Evolutionary conservation across 2,888 invertebrate species (phyloP), one percentile per base, ranked within the genome.

Genomic region (Scaptodrosophila latifasciaeformis): DNA sequence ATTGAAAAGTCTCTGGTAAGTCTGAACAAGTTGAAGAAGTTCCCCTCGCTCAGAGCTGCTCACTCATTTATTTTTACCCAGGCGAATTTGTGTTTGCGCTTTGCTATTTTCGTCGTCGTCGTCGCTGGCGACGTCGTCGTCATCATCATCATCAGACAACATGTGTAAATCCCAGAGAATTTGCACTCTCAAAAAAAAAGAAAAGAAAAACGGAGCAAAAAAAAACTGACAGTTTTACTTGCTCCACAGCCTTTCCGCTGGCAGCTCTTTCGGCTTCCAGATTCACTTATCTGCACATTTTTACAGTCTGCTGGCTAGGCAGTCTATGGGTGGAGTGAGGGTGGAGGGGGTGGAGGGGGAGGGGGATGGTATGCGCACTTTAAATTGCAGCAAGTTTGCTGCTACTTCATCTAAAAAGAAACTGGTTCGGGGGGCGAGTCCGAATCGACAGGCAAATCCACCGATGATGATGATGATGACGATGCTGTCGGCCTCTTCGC

Each of bases 41-140:
- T n/a, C n/a, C n/a, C n/a, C n/a, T n/a, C n/a, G n/a, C n/a, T n/a
- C n/a, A n/a, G 6, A 5, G 34, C 34, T 56, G 49, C 46, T 39
- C 29, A n/a, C n/a, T n/a, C 53, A n/a, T n/a, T n/a, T n/a, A n/a
- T n/a, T n/a, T n/a, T n/a, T n/a, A 54, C 65, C 61, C 51, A 54
- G 34, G 48, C 31, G 18, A 31, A 31, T 49, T 15, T 37, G n/a
- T n/a, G n/a, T 39, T 2, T 27, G 19, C 10, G 31, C 37, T 24
- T 10, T 27, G 53, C 61, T 65, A 65, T 69, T 65, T 65, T 51
- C 7, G 42, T 46, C 40, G 31, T 27, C 31, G 9, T 17, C 10
- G 31, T 31, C 49, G 7, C n/a, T 24, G 4, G 24, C 24, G 3
- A 3, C 7, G 24, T 24, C 24, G 24, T 7, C 24, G n/a, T n/a